Percentiles rank a stretch among this genome's conserved stretches.
Conservation (phyloP, 2,113 vertebrate species). For the Spermophilus dauricus region DNA sequence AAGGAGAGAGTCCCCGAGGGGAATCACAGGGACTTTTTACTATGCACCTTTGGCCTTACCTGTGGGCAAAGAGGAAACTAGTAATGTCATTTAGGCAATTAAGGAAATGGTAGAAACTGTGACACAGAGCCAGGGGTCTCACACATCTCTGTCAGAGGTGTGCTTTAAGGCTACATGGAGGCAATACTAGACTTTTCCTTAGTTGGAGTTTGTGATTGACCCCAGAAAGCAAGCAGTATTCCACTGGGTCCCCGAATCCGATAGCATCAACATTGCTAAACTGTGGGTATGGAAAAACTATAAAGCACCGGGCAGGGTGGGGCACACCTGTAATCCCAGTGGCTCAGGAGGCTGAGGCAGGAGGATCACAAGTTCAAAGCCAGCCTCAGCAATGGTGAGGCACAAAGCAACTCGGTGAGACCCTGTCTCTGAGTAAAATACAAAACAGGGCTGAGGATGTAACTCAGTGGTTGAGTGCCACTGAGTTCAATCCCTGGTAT, state of each 20-base stretch:
- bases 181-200: conserved; percentile 48
- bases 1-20: background rate
- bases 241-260: background rate
- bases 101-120: conserved; percentile 32
- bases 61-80: background rate
- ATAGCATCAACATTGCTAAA: background rate
- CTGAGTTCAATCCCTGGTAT: no score
- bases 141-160: background rate
- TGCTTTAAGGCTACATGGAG: background rate
- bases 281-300: conserved; percentile 3
- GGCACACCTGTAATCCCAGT: no score
- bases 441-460: no score
- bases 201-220: conserved; percentile 36
- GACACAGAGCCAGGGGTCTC: background rate
- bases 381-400: no score
- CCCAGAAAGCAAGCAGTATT: conserved; percentile 42
- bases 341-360: background rate
- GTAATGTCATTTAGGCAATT: conserved; percentile 31
- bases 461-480: no score
- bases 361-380: no score
- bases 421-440: no score
- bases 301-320: background rate
- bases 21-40: background rate
- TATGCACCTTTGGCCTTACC: conserved; percentile 6
- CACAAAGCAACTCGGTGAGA: no score